These are phyloP conservation scores for Leucoraja erinaceus DNA, from an alignment of 2,113 vertebrate species.

Conservation along the genomic window DNA sequence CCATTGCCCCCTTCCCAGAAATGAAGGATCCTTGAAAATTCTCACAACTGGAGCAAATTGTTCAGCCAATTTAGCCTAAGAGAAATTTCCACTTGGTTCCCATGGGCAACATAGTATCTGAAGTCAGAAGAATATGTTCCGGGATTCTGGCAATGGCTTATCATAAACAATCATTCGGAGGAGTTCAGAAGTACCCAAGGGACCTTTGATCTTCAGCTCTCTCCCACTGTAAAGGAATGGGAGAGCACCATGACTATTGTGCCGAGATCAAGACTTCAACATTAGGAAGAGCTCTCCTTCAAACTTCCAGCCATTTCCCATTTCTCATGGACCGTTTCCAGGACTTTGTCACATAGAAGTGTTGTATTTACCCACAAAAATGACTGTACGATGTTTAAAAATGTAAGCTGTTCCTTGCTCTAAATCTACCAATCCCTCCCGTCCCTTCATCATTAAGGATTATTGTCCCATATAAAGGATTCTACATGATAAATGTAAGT, in stretches of 20 bases:
- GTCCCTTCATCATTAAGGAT: not conserved
- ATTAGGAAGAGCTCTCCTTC: not conserved
- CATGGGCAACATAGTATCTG: not conserved
- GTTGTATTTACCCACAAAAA: not conserved
- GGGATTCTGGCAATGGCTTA: not conserved
- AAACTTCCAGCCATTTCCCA: not conserved
- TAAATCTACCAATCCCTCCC: not conserved
- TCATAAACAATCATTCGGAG: not conserved
- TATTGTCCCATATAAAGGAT: not conserved
- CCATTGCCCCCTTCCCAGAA: not conserved
- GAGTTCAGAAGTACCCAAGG: not conserved
- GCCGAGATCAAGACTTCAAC: not conserved
- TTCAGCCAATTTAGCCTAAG: not conserved
- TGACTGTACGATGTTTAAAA: not conserved
- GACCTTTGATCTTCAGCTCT: not conserved
- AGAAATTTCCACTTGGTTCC: not conserved
- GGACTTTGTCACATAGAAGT: not conserved
- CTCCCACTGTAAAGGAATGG: not conserved
- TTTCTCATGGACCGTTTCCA: not conserved
- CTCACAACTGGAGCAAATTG: not conserved
- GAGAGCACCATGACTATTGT: not conserved
- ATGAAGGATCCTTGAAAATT: not conserved
- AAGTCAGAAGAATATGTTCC: not conserved
- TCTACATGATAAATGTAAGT: not conserved
- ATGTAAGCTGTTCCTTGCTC: not conserved